These are phyloP conservation scores for Dromiciops gliroides DNA, from an alignment of 2,113 vertebrate genomes.

Conservation along the genomic window DNA sequence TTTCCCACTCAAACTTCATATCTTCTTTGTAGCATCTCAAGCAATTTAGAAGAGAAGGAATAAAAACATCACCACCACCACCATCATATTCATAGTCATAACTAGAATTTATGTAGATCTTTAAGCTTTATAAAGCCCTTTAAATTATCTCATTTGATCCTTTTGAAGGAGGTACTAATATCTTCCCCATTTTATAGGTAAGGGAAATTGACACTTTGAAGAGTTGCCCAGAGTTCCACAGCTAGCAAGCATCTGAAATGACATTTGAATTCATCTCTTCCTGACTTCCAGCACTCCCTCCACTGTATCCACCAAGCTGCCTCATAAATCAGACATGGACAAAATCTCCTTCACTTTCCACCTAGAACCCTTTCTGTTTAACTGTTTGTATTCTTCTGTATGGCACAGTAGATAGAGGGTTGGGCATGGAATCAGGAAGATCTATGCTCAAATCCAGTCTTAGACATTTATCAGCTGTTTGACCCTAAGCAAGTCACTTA, in stretches of 20 bases:
- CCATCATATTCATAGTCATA: not conserved
- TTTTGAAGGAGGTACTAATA: not conserved
- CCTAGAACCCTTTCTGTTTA: not conserved
- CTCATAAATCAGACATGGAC: not conserved
- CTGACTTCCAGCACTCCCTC: not conserved
- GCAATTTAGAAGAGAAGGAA: not conserved
- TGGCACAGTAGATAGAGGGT: not conserved
- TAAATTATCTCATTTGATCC: not conserved
- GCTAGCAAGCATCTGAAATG: not conserved
- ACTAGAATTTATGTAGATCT: not conserved
- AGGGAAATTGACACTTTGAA: not conserved
- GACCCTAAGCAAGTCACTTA: not conserved
- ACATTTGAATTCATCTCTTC: not conserved
- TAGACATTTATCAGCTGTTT: not conserved
- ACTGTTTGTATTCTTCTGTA: not conserved
- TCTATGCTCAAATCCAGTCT: not conserved
- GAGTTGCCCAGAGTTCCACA: not conserved
- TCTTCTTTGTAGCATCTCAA: not conserved
- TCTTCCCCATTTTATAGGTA: not conserved
- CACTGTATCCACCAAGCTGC: not conserved
- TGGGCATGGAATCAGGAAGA: not conserved
- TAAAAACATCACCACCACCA: not conserved
- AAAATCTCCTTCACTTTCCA: not conserved
- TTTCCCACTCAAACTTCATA: not conserved
- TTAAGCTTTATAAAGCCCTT: not conserved